A percentile compares a stretch with the other conserved stretches of the same genome.
Conservation (phyloP, 2,113 vertebrate species). For the Chelonoidis abingdonii region DNA sequence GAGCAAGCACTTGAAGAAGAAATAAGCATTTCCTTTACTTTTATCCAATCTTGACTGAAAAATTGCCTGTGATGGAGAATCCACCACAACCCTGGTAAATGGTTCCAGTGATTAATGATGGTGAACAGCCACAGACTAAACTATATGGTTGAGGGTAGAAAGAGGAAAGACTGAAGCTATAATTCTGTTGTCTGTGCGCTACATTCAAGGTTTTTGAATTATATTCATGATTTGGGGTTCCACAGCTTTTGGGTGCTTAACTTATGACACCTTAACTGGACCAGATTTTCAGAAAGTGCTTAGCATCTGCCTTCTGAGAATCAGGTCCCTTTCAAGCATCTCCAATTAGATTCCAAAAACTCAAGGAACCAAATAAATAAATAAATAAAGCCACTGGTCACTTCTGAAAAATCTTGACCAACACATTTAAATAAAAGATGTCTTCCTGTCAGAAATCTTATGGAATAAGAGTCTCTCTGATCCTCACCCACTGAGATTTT, state of each 20-base stretch:
- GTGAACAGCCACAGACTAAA: background rate
- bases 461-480: background rate
- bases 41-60: background rate
- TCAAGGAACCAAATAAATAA: background rate
- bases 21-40: background rate
- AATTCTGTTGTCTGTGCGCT: accelerated
- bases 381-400: background rate
- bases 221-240: background rate
- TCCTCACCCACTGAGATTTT: background rate
- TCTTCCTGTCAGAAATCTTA: accelerated
- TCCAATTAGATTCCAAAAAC: background rate
- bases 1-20: no score
- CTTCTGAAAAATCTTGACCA: background rate
- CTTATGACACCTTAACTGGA: background rate
- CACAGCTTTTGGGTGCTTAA: background rate
- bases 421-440: background rate
- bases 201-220: background rate
- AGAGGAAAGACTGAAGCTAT: accelerated
- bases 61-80: background rate
- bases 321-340: accelerated
- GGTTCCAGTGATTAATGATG: background rate
- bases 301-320: background rate
- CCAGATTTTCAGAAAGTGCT: accelerated
- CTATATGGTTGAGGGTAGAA: background rate
- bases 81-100: background rate